These are phyloP conservation scores for Pipa parva DNA, from an alignment of 2,113 vertebrate genomes.

Conservation along the genomic window DNA sequence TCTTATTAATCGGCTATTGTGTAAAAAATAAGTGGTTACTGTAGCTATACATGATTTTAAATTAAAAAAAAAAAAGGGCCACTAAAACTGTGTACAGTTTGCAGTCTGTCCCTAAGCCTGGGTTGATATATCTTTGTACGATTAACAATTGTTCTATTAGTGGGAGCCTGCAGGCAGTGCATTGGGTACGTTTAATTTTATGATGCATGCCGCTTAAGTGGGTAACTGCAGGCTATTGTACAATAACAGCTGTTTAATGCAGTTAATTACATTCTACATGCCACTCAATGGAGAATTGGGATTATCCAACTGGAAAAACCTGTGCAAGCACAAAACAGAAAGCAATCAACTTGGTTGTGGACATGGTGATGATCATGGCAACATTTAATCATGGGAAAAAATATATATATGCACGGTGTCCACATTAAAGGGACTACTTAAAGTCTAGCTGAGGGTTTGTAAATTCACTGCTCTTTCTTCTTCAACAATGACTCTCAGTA, in stretches of 20 bases:
- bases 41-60: too few species aligned
- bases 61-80: too few species aligned
- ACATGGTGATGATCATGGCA: conserved; percentile 10
- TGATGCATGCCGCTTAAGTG: conserved; percentile 30
- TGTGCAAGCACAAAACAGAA: conserved; percentile 28
- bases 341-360: conserved; percentile 20
- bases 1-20: too few species aligned
- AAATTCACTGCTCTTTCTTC: background rate
- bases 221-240: conserved; percentile 30
- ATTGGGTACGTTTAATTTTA: conserved; percentile 31
- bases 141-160: conserved; percentile 36
- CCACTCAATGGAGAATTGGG: conserved; percentile 25
- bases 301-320: conserved; percentile 25
- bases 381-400: conserved; percentile 21
- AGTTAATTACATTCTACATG: conserved; percentile 36
- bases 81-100: background rate
- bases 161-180: conserved; percentile 20
- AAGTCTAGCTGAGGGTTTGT: conserved; percentile 10
- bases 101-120: conserved; percentile 2
- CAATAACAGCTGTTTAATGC: conserved; percentile 37
- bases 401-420: conserved; percentile 6
- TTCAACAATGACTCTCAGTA: conserved; percentile 6
- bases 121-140: conserved; percentile 21
- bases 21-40: too few species aligned
- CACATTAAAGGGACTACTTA: background rate